Conservation (phyloP, 2,113 vertebrate species). For the Sinosuthora webbiana region DNA sequence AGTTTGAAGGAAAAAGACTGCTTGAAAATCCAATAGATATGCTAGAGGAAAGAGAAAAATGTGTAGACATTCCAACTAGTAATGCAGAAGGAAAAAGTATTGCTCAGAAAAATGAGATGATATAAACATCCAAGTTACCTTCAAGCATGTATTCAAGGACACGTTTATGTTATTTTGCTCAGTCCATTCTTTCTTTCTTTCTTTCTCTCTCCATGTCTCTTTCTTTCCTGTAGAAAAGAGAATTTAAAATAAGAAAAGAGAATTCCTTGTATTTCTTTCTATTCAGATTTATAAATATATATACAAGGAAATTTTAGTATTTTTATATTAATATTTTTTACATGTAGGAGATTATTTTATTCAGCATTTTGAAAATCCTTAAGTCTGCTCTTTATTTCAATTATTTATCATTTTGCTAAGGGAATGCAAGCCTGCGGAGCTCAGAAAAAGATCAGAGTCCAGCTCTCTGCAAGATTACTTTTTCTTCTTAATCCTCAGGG, state of each 20-base stretch:
- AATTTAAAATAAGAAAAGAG: neutral
- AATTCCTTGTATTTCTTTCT: neutral
- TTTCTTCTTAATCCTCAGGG: conserved; percentile 7
- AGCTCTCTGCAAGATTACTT: neutral
- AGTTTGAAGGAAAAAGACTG: neutral
- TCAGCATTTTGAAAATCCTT: conserved; percentile 6
- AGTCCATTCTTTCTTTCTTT: neutral
- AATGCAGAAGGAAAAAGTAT: neutral
- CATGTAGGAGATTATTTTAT: neutral
- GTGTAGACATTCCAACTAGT: neutral
- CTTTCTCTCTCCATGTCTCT: neutral
- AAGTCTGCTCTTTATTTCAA: conserved; percentile 10
- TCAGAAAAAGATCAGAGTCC: conserved; percentile 20
- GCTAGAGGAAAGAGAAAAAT: neutral
- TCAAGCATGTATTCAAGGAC: neutral
- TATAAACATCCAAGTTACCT: neutral
- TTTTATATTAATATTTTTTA: conserved; percentile 7
- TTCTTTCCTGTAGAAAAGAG: neutral
- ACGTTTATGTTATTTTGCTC: neutral
- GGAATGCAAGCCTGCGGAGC: neutral
- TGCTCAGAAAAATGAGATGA: neutral
- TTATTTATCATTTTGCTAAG: conserved; percentile 44
- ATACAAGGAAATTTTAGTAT: neutral
- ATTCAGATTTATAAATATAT: conserved; percentile 4
- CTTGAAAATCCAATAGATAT: neutral